Percentiles rank a stretch among this genome's conserved stretches.
These are phyloP conservation scores for Stenopsyche tienmushanensis DNA, from an alignment of 1,140 invertebrate species.

Conservation along the genomic window DNA sequence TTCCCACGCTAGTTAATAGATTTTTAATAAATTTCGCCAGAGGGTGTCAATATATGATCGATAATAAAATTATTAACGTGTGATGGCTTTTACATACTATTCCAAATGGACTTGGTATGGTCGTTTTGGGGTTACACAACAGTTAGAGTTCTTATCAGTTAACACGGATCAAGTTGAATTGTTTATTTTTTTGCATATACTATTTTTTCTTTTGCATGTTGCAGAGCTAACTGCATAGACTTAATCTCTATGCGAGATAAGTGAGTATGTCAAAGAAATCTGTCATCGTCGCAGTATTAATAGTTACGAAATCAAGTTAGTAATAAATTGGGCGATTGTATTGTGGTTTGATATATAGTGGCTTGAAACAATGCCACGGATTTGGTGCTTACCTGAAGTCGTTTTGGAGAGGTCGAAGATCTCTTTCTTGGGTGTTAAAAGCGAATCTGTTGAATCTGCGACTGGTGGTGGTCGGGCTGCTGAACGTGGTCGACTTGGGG, in stretches of 20 bases:
- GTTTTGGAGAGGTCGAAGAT: constrained; percentile 63
- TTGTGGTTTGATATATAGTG: not conserved
- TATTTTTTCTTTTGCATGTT: constrained; percentile 1
- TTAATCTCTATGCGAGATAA: constrained; percentile 17
- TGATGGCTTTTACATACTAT: too few relatives aligned
- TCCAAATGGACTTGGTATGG: too few relatives aligned
- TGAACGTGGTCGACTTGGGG: constrained; percentile 32
- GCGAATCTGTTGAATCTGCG: constrained; percentile 43
- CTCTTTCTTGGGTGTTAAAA: constrained; percentile 61
- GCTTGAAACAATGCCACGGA: not conserved
- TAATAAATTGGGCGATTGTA: not conserved
- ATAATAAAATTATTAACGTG: too few relatives aligned
- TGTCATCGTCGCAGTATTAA: constrained; percentile 15
- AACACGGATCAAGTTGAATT: constrained; percentile 13
- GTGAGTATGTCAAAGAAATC: constrained; percentile 10
- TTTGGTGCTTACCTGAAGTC: constrained; percentile 54
- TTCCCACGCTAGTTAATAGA: too few relatives aligned
- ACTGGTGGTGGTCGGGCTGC: constrained; percentile 48
- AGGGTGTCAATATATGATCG: too few relatives aligned
- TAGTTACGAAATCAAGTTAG: not conserved
- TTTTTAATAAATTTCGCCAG: too few relatives aligned
- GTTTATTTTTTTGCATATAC: constrained; percentile 13
- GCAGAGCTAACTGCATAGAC: constrained; percentile 4
- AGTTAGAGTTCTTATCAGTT: constrained; percentile 10
- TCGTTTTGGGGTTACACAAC: constrained; percentile 2